phyloP scores from a whole-genome alignment of 30 jellyfish, hydroid and myxozoan genomes.

The Cassiopea xamachana region DNA sequence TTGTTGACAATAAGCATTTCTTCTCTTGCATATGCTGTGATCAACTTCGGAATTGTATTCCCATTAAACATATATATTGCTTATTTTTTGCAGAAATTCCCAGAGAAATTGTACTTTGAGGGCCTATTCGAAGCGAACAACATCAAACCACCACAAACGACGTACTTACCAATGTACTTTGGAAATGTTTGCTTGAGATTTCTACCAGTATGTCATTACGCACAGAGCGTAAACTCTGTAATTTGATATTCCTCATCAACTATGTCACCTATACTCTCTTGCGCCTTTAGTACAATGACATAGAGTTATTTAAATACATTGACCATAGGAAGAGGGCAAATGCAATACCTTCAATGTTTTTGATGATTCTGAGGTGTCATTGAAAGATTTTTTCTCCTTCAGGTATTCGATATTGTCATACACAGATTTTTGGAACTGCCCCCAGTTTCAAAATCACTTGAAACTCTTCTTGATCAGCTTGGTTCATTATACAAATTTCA shows the following conservation, averaged over 20 bases:
- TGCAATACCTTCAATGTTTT: background rate
- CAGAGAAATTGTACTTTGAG: constrained; percentile 85
- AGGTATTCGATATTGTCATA: constrained; percentile 93
- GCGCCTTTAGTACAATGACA: too few species aligned
- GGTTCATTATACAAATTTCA: constrained; percentile 88
- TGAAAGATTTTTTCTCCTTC: background rate
- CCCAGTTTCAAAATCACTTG: constrained; percentile 80
- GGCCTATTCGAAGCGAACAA: constrained; percentile 89
- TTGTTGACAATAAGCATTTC: too few species aligned
- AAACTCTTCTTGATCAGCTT: constrained; percentile 72
- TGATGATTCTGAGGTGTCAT: background rate
- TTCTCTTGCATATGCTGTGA: too few species aligned
- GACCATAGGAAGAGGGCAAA: too few species aligned
- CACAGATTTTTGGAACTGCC: constrained; percentile 89
- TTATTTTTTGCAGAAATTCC: constrained; percentile 54
- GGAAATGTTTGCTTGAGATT: constrained; percentile 94
- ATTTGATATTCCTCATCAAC: too few species aligned
- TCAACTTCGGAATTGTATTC: too few species aligned
- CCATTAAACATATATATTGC: background rate
- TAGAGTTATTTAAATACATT: too few species aligned
- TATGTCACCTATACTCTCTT: too few species aligned
- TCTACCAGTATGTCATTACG: constrained; percentile 71
- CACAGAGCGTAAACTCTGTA: too few species aligned
- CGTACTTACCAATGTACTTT: constrained; percentile 91
- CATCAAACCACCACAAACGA: constrained; percentile 52